phyloP scores from a whole-genome alignment of 2,888 invertebrate genomes.

The Acronicta aceris region DNA sequence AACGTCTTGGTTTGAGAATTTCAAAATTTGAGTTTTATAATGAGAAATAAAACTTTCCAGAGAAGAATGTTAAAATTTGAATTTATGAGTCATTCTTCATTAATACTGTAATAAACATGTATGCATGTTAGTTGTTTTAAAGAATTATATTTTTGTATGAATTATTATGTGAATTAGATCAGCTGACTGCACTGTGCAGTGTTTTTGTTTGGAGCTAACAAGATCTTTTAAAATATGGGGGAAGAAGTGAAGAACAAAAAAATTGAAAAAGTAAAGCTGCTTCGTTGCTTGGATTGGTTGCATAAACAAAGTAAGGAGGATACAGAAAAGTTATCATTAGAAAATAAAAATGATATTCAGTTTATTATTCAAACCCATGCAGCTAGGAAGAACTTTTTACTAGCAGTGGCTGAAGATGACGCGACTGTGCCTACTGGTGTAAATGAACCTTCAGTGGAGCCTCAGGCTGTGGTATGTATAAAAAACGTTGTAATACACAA shows the following conservation, averaged over 20 bases:
- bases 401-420: conserved; percentile 78
- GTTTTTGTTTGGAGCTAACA: neutral
- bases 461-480: conserved; percentile 73
- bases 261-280: conserved; percentile 58
- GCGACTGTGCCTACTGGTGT: conserved; percentile 79
- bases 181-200: neutral
- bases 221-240: conserved; percentile 16
- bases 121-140: too few species aligned
- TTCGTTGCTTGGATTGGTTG: conserved; percentile 81
- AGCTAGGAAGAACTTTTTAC: conserved; percentile 75
- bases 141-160: neutral
- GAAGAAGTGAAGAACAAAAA: conserved; percentile 15
- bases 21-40: too few species aligned
- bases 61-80: too few species aligned
- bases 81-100: too few species aligned
- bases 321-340: conserved; percentile 72
- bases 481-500: neutral
- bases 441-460: conserved; percentile 70
- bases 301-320: conserved; percentile 78
- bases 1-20: too few species aligned
- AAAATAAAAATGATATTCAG: conserved; percentile 82
- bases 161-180: neutral
- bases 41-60: too few species aligned
- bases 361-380: conserved; percentile 81
- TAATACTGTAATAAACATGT: too few species aligned